Evolutionary conservation across 2,888 invertebrate genomes (phyloP), one percentile per base, ranked within the genome.

Genomic region (Anagyrus pseudococci): DNA sequence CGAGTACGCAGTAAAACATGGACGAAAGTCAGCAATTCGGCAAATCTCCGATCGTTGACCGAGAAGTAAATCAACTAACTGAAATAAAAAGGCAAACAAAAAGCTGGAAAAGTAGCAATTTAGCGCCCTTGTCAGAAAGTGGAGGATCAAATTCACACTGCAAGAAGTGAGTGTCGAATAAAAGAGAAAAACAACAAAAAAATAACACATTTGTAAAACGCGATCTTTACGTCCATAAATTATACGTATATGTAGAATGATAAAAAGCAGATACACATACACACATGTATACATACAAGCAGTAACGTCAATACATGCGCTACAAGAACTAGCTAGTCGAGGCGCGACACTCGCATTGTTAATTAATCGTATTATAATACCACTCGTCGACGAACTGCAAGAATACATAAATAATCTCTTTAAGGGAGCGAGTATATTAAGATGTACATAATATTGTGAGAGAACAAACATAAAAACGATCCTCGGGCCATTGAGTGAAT

Each of bases 151-250:
- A 62, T 53, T 59, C 61, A 59, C 58, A 52, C 55, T 49, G 53
- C 58, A 41, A 44, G 44, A 56, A 60, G 62, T 59, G 53, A 62
- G 54, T 49, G 57, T 62, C 54, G 49, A 53, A 59, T 19, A 49
- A 40, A 52, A 20, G 15, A 37, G 2, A 37, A 37, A 37, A 44
- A 33, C 10, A 4, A 52, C 15, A 47, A 56, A 60, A 43, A 4
- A 40, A 46, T 20, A 49, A 23, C 15, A 60, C 46, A 58, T 61
- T 66, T 62, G 41, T 58, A 59, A 55, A 65, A 62, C 37, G 48
- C 66, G 57, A 62, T 66, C 62, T 66, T 66, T 62, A 62, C 62
- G 62, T 66, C 62, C 62, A 66, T 58, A 46, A 26, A 56, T 57
- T 43, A 64, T 58, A 54, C 48, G 48, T 19, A 41, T 48, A 23